phyloP scores from a whole-genome alignment of 53 echinoderm and acorn worm species.

The Zoroaster sp. region DNA sequence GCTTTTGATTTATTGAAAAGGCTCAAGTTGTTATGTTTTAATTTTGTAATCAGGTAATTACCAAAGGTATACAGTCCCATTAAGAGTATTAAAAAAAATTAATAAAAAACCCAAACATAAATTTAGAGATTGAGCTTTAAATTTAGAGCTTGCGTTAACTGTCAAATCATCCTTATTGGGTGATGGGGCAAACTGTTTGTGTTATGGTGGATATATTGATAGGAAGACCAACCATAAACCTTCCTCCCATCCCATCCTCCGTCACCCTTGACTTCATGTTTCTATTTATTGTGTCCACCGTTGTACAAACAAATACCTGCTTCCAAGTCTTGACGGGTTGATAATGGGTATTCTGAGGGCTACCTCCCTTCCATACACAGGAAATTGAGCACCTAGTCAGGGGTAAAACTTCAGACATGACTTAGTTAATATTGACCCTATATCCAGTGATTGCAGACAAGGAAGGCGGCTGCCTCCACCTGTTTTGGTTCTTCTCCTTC shows the following conservation, averaged over 20 bases:
- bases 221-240: background rate
- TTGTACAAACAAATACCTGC: background rate
- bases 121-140: too few species aligned
- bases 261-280: background rate
- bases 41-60: too few species aligned
- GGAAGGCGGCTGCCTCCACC: too few species aligned
- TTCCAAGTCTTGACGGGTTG: background rate
- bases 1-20: too few species aligned
- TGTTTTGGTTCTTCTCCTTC: background rate
- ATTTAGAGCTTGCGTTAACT: background rate
- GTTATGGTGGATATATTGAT: constrained; percentile 29
- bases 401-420: background rate
- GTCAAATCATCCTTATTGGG: background rate
- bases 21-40: too few species aligned
- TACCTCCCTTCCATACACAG: background rate
- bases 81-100: too few species aligned
- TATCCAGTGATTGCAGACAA: too few species aligned
- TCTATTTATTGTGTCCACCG: background rate
- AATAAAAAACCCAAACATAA: too few species aligned
- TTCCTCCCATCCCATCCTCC: constrained; percentile 1
- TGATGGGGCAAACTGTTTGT: background rate
- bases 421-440: background rate
- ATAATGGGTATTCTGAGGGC: too few species aligned
- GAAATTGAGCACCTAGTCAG: background rate
- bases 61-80: too few species aligned